phyloP scores from a whole-genome alignment of 2,888 invertebrate species.

The Actias luna region DNA sequence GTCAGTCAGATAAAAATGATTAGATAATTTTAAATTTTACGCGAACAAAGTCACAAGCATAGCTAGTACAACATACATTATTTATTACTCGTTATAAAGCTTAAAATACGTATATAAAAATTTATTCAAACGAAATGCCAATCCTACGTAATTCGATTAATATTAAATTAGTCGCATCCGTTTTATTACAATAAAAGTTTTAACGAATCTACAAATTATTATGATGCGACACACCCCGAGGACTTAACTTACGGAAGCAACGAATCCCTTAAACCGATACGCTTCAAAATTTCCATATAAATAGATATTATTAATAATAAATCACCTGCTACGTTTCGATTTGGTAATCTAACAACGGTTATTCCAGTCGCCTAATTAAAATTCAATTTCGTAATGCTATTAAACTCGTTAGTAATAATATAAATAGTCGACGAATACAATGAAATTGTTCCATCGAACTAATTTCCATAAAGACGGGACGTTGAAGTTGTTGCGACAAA shows the following conservation, averaged over 20 bases:
- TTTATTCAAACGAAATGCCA: background rate
- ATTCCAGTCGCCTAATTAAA: constrained; percentile 19
- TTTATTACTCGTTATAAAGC: too few species aligned
- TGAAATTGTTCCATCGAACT: constrained; percentile 24
- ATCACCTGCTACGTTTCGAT: background rate
- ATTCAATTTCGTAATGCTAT: constrained; percentile 19
- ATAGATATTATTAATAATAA: constrained; percentile 2
- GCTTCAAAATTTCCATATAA: background rate
- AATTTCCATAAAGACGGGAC: constrained; percentile 31
- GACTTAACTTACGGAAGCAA: background rate
- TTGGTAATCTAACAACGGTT: constrained; percentile 13
- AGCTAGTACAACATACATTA: too few species aligned
- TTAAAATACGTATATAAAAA: background rate
- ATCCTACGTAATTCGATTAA: background rate
- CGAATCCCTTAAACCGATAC: background rate
- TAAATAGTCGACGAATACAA: constrained; percentile 18
- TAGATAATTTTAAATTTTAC: too few species aligned
- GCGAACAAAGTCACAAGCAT: too few species aligned
- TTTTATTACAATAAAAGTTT: background rate
- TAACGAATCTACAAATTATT: background rate
- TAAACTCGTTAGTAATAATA: constrained; percentile 18
- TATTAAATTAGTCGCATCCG: background rate
- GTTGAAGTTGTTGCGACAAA: constrained; percentile 23
- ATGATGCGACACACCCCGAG: background rate
- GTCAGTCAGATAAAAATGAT: too few species aligned